Conservation (phyloP, 1,140 invertebrate species). For the Neodiprion fabricii region DNA sequence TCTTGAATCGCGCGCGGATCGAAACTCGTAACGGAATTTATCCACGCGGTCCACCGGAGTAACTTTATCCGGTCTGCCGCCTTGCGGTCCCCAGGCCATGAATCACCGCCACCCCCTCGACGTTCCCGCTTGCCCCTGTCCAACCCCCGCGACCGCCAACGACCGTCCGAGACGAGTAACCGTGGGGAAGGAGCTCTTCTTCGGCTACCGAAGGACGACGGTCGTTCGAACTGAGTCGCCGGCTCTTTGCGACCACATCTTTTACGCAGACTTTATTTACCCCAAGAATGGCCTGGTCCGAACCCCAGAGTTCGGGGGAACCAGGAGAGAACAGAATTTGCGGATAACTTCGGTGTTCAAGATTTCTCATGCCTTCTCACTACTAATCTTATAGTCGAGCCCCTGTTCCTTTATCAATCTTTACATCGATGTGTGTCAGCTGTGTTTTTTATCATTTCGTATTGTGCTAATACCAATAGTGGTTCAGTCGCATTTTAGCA, state of each 20-base stretch:
- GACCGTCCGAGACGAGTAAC: background rate
- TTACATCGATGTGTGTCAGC: too few relatives aligned
- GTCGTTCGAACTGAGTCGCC: background rate
- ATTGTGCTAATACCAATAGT: too few relatives aligned
- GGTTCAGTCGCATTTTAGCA: too few relatives aligned
- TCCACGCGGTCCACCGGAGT: slow-evolving; percentile 3
- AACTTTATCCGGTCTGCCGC: slow-evolving; percentile 6
- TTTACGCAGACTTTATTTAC: background rate
- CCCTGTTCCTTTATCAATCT: too few relatives aligned
- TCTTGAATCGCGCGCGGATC: background rate
- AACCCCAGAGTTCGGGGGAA: too few relatives aligned
- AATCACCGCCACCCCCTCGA: slow-evolving; percentile 1
- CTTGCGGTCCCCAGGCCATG: background rate
- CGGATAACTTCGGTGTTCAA: too few relatives aligned
- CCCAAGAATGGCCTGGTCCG: too few relatives aligned
- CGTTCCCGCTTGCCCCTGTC: background rate
- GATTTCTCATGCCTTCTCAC: too few relatives aligned
- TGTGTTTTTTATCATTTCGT: too few relatives aligned
- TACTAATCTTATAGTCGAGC: too few relatives aligned
- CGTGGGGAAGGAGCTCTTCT: background rate
- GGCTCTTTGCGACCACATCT: background rate
- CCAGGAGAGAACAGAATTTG: too few relatives aligned
- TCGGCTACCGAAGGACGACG: background rate
- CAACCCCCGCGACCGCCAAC: background rate
- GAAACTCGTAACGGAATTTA: slow-evolving; percentile 7